Conservation (phyloP, 2,797 vertebrate species). For the Phoeniculus purpureus region DNA sequence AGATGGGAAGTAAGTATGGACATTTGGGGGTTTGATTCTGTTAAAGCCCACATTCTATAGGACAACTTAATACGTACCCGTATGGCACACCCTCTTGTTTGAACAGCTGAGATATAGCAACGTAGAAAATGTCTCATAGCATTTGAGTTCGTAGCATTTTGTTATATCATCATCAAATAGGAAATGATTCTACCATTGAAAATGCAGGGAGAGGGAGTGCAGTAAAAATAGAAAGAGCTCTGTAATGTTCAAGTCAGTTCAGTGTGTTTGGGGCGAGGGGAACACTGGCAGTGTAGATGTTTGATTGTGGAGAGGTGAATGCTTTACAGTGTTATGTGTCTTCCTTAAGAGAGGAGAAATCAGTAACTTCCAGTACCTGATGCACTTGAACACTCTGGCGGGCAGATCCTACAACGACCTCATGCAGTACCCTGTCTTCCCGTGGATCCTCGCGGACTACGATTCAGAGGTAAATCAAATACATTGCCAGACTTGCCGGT, state of each 20-base stretch:
- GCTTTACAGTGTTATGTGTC: conserved; percentile 40
- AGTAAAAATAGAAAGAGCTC: neutral
- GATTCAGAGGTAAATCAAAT: conserved; percentile 88
- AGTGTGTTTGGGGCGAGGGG: neutral
- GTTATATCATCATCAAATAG: neutral
- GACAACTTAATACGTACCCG: neutral
- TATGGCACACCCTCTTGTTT: neutral
- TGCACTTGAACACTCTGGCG: conserved; percentile 97
- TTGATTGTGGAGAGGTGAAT: neutral
- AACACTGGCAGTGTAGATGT: neutral
- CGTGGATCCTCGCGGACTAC: conserved; percentile 97
- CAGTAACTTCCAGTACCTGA: conserved; percentile 99
- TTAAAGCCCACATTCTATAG: neutral
- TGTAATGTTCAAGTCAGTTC: neutral
- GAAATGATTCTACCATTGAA: neutral
- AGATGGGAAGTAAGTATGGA: conserved; percentile 91
- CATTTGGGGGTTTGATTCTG: rapidly evolving
- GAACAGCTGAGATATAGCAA: neutral
- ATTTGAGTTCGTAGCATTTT: neutral
- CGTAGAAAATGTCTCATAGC: neutral
- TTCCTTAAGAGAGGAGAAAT: conserved; percentile 93
- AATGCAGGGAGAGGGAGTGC: neutral
- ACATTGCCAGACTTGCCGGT: neutral
- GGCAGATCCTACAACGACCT: conserved; percentile 98
- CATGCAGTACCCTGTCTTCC: conserved; percentile 99